These are phyloP conservation scores for Hyperoplus lanceolatus DNA, from an alignment of 2,797 vertebrate genomes.

Conservation along the genomic window DNA sequence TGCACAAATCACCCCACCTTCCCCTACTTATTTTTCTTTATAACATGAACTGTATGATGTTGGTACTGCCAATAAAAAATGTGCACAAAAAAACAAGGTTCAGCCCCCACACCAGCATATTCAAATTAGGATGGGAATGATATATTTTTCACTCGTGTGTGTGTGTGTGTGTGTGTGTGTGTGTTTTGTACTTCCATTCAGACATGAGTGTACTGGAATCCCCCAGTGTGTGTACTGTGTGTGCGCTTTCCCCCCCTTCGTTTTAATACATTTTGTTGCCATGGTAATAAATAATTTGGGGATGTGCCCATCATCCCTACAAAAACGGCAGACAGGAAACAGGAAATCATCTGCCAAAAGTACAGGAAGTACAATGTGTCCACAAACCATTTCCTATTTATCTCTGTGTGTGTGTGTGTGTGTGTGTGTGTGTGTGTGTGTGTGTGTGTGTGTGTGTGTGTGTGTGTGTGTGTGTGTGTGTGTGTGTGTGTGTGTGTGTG, in stretches of 20 bases:
- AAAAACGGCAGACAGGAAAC: conserved; percentile 74
- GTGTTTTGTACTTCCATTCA: neutral
- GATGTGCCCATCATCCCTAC: conserved; percentile 52
- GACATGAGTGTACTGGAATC: conserved; percentile 6
- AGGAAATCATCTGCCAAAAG: conserved; percentile 76
- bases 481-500: neutral
- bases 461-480: conserved; percentile 9
- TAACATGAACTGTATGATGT: too few relatives aligned
- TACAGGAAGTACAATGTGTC: conserved; percentile 79
- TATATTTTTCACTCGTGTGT: neutral
- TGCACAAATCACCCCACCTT: too few relatives aligned
- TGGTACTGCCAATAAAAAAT: too few relatives aligned
- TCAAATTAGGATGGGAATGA: neutral
- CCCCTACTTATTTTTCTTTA: too few relatives aligned
- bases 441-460: conserved; percentile 34
- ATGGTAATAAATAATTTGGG: conserved; percentile 54
- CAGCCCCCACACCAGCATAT: neutral
- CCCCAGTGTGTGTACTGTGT: neutral
- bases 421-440: conserved; percentile 23
- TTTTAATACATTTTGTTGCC: conserved; percentile 45
- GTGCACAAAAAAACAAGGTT: too few relatives aligned
- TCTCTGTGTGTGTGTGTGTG: conserved; percentile 12
- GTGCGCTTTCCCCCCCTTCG: neutral
- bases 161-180: neutral
- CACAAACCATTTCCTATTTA: conserved; percentile 80